Conservation (phyloP, 2,888 invertebrate genomes). For the Harpalus rubripes region DNA sequence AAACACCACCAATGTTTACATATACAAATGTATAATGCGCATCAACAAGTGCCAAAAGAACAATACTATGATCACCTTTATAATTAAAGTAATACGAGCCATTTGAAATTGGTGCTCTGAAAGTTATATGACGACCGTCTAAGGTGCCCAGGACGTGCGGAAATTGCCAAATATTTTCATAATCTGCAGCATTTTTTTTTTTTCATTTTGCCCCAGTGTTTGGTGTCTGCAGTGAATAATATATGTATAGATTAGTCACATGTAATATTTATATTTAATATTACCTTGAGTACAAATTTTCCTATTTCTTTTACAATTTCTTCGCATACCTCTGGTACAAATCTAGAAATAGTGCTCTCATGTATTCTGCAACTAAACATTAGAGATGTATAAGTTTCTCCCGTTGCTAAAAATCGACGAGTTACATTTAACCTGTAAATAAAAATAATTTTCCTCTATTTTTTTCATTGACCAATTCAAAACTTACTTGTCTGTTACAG, state of each 20-base stretch:
- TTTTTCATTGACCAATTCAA: neutral
- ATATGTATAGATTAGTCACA: too few species aligned
- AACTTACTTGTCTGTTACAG: too few species aligned
- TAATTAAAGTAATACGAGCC: constrained; percentile 69
- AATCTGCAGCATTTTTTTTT: too few species aligned
- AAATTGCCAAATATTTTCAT: too few species aligned
- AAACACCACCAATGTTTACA: constrained; percentile 64
- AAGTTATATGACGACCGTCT: constrained; percentile 68
- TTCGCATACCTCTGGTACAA: constrained; percentile 71
- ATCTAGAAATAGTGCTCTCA: constrained; percentile 69
- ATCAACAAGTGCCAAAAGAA: constrained; percentile 61
- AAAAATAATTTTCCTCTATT: too few species aligned
- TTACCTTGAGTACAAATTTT: constrained; percentile 62
- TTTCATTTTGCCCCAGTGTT: too few species aligned
- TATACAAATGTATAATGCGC: constrained; percentile 65
- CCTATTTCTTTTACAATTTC: constrained; percentile 70
- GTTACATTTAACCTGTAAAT: constrained; percentile 54
- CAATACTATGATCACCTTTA: constrained; percentile 65
- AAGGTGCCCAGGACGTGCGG: too few species aligned
- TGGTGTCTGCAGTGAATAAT: too few species aligned
- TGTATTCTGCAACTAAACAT: constrained; percentile 67
- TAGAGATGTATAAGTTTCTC: constrained; percentile 66
- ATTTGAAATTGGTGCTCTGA: constrained; percentile 66
- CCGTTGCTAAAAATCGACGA: constrained; percentile 64
- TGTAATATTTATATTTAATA: too few species aligned